Base-by-base conservation (phyloP, 2,888 invertebrate genomes). In the Rugalucina vietnamica region DNA sequence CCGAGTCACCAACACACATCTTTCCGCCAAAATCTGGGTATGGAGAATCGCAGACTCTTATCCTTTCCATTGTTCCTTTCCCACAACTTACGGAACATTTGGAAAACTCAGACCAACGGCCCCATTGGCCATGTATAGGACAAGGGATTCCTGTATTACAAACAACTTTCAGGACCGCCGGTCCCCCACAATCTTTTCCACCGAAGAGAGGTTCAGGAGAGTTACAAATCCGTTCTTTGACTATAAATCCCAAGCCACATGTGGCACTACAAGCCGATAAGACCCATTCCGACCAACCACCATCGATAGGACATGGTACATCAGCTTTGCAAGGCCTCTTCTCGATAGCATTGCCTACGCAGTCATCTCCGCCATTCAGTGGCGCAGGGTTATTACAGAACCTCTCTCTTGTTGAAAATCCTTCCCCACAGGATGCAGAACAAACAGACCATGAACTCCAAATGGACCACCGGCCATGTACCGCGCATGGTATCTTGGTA, bases 51-150 rank as follows among this genome's bases (percentile, higher is more conserved):
- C 89, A 89, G 50, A 36, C 34, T 37, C 89, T 70, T 5, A 18
- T 43, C 14, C 89, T 72, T 12, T 57, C 36, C 54, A 72, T 73
- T 0, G 75, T 57, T 24, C 89, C 89, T 0, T 34, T 32, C 18
- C 87, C 89, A 65, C 89, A 89, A 21, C n/a, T n/a, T n/a, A 54
- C 83, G 14, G 82, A 85, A 76, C 89, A 89, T n/a, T n/a, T 21
- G 0, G 70, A 32, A 71, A 60, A 89, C 14, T 69, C 34, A 4
- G 77, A 57, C 89, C 89, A 89, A 12, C 39, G 74, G 12, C 83
- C 82, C 85, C 87, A 89, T 27, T 79, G 74, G 14, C 89, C 89
- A 65, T 87, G 82, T 29, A 87, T 70, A 2, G 89, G 88, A 81
- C 89, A 89, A 4, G 29, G 39, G 0, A 72, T 73, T 18, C 81